phyloP scores from a whole-genome alignment of 2,888 invertebrate genomes.

The Macaria notata region DNA sequence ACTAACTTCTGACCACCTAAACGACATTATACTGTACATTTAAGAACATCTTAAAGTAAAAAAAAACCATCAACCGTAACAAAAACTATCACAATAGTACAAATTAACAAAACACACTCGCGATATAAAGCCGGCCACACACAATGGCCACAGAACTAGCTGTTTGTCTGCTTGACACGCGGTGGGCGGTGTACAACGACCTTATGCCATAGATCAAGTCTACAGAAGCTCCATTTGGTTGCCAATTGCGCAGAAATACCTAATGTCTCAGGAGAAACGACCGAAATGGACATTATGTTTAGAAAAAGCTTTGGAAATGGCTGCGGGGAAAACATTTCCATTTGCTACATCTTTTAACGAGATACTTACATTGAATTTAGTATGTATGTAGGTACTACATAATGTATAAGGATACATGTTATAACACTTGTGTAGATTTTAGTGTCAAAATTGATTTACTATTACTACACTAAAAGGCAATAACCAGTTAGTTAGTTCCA shows the following conservation, averaged over 20 bases:
- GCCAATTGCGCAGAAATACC: conserved; percentile 27
- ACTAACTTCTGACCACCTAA: no score
- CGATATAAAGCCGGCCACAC: conserved; percentile 37
- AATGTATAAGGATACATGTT: no score
- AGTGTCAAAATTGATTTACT: no score
- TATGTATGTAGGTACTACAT: no score
- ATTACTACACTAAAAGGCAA: no score
- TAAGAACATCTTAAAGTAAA: not conserved
- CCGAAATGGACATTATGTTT: conserved; percentile 13
- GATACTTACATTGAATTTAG: no score
- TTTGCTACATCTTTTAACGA: not conserved
- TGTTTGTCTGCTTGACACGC: conserved; percentile 39
- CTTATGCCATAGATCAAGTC: conserved; percentile 36
- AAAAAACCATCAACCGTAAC: conserved; percentile 1
- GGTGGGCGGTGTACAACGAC: conserved; percentile 42
- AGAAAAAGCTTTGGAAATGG: conserved; percentile 2
- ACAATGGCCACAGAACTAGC: conserved; percentile 39
- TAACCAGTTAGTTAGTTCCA: no score
- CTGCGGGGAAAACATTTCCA: conserved; percentile 1
- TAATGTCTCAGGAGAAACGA: conserved; percentile 15
- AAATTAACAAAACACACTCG: conserved; percentile 26
- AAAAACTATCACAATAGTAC: conserved; percentile 29
- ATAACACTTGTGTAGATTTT: no score
- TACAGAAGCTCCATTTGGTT: conserved; percentile 29
- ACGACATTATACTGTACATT: no score